A percentile compares a stretch with the other conserved stretches of the same genome.
These are phyloP conservation scores for Epizoanthus stellaris DNA, from an alignment of 92 coral and sea anemone genomes.

Conservation along the genomic window DNA sequence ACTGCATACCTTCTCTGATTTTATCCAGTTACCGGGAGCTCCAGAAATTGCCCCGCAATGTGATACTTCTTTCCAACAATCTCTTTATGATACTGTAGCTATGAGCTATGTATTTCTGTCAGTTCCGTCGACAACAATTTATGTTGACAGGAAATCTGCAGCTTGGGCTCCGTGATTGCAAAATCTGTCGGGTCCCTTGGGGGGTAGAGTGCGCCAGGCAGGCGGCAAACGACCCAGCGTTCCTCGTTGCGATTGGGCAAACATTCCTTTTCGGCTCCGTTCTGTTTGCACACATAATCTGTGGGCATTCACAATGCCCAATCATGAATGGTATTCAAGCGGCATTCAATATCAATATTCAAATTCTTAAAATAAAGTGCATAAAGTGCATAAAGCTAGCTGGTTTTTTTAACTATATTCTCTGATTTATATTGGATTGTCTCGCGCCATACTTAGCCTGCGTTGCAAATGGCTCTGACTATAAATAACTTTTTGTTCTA, in stretches of 20 bases:
- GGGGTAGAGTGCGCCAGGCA: conserved; percentile 25
- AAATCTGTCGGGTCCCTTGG: conserved; percentile 6
- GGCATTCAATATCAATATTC: conserved; percentile 20
- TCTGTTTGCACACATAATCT: conserved; percentile 7
- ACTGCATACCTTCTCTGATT: not conserved
- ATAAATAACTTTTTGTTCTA: too few relatives aligned
- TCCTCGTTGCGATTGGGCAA: conserved; percentile 9
- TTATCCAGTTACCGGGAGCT: conserved; percentile 13
- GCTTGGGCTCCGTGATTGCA: not conserved
- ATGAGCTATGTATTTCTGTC: not conserved
- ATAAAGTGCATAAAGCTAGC: not conserved
- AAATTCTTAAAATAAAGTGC: conserved; percentile 14
- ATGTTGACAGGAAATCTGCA: conserved; percentile 2
- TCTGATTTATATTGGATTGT: not conserved
- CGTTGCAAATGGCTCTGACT: too few relatives aligned
- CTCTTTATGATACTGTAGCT: conserved; percentile 8
- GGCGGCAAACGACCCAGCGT: not conserved
- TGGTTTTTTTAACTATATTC: not conserved
- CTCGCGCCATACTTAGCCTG: not conserved
- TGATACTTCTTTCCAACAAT: conserved; percentile 2
- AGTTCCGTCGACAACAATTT: conserved; percentile 3
- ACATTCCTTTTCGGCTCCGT: not conserved
- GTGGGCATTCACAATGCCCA: not conserved
- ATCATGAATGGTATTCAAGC: conserved; percentile 6
- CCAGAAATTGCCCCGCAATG: conserved; percentile 7